Percentiles rank a stretch among this genome's conserved stretches.
Evolutionary conservation across 2,797 vertebrate genomes (phyloP).

Genomic region (Malacoctenus gilli): DNA sequence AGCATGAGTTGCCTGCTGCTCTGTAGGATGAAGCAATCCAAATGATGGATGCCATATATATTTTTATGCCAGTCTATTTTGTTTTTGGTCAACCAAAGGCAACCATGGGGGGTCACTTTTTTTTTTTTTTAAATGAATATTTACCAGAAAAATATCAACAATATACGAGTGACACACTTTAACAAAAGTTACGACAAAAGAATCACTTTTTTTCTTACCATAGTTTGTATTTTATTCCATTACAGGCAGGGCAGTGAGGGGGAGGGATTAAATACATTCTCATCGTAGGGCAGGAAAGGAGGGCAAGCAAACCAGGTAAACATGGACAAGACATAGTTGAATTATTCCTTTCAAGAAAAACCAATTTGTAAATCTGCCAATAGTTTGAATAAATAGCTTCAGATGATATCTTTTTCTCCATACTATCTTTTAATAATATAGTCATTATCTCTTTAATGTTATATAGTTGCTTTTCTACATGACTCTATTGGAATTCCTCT

Average conservation of each 20-base stretch:
- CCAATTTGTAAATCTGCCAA: constrained; percentile 76
- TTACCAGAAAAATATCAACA: background rate
- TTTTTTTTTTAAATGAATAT: no score
- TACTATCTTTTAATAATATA: constrained; percentile 80
- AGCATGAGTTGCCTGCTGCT: no score
- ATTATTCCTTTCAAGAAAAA: constrained; percentile 76
- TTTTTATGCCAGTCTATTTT: no score
- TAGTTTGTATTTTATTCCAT: constrained; percentile 81
- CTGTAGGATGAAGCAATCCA: no score
- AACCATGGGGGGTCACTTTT: no score
- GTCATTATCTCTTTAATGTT: constrained; percentile 70
- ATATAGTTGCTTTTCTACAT: constrained; percentile 77
- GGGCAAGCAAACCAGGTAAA: constrained; percentile 81
- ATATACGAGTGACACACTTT: background rate
- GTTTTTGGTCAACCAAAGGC: no score
- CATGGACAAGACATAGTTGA: constrained; percentile 80
- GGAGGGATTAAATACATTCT: constrained; percentile 82
- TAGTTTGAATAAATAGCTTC: constrained; percentile 77
- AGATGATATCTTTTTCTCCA: constrained; percentile 68
- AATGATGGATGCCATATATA: no score
- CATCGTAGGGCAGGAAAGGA: constrained; percentile 74
- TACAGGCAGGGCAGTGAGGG: constrained; percentile 79
- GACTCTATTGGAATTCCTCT: constrained; percentile 71
- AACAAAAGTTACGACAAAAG: constrained; percentile 1
- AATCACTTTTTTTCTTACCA: constrained; percentile 44